Conservation (phyloP, 2,797 vertebrate genomes). For the Geotria australis region DNA sequence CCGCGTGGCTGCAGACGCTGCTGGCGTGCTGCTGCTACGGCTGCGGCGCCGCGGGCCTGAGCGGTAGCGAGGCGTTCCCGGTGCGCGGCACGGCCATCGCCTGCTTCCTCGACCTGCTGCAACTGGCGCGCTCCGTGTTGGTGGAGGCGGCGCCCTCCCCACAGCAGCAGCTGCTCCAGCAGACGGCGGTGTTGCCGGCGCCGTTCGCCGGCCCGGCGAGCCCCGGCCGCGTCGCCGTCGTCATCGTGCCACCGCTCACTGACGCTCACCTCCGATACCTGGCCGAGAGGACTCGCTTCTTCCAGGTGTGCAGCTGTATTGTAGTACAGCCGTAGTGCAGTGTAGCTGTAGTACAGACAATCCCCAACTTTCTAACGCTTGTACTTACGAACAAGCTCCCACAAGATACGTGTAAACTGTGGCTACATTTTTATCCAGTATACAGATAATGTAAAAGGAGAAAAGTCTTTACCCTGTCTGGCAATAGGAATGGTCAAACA, state of each 20-base stretch:
- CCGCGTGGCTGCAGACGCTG: constrained; percentile 50
- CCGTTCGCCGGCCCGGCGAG: constrained; percentile 24
- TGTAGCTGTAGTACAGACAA: too few relatives aligned
- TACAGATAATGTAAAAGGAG: too few relatives aligned
- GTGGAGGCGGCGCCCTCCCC: neutral
- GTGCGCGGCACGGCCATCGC: constrained; percentile 58
- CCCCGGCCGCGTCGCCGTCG: constrained; percentile 72
- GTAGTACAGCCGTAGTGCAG: too few relatives aligned
- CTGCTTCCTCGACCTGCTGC: constrained; percentile 78
- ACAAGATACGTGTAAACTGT: too few relatives aligned
- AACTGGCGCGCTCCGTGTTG: constrained; percentile 65
- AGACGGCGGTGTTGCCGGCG: neutral
- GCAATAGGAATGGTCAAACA: too few relatives aligned
- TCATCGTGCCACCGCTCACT: constrained; percentile 81
- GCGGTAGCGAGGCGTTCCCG: constrained; percentile 6
- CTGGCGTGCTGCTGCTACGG: constrained; percentile 69
- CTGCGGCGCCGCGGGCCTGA: constrained; percentile 2
- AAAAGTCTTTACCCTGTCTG: too few relatives aligned
- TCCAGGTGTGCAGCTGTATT: constrained; percentile 30
- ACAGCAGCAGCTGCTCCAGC: too few relatives aligned
- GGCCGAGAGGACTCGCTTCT: constrained; percentile 72
- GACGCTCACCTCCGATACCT: constrained; percentile 70
- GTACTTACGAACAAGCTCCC: too few relatives aligned
- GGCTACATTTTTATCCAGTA: too few relatives aligned
- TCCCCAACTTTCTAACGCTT: too few relatives aligned